Evolutionary conservation across 2,888 invertebrate species (phyloP).

Genomic region (Ectropis crepuscularia): DNA sequence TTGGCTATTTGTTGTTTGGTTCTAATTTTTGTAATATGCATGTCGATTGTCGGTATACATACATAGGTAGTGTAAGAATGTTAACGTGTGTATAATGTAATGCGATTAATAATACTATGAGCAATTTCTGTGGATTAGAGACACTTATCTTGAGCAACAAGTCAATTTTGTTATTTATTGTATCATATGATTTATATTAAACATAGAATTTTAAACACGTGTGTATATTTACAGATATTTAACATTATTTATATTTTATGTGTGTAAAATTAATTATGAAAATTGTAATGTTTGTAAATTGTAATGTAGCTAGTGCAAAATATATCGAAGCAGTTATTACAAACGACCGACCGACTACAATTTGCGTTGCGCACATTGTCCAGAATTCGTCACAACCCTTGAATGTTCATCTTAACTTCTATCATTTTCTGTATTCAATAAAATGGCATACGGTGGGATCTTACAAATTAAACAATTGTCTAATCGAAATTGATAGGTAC

Average conservation of each 20-base stretch:
- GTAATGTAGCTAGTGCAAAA: constrained; percentile 29
- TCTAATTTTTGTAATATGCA: constrained; percentile 62
- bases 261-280: constrained; percentile 22
- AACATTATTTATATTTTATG: constrained; percentile 23
- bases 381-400: neutral
- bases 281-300: constrained; percentile 26
- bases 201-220: constrained; percentile 18
- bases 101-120: constrained; percentile 25
- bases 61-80: constrained; percentile 49
- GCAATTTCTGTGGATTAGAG: constrained; percentile 14
- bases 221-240: constrained; percentile 20
- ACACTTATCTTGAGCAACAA: constrained; percentile 22
- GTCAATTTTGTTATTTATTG: constrained; percentile 33
- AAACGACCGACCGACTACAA: constrained; percentile 24
- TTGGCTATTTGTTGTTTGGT: constrained; percentile 72
- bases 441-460: neutral
- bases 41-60: constrained; percentile 59
- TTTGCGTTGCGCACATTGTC: constrained; percentile 11
- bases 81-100: constrained; percentile 52
- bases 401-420: neutral
- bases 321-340: constrained; percentile 15
- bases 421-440: neutral
- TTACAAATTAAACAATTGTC: neutral
- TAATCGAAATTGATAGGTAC: neutral
- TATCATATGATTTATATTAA: constrained; percentile 19